Base-by-base conservation (phyloP, 2,888 invertebrate species). In the Apomyelois bistriatella region DNA sequence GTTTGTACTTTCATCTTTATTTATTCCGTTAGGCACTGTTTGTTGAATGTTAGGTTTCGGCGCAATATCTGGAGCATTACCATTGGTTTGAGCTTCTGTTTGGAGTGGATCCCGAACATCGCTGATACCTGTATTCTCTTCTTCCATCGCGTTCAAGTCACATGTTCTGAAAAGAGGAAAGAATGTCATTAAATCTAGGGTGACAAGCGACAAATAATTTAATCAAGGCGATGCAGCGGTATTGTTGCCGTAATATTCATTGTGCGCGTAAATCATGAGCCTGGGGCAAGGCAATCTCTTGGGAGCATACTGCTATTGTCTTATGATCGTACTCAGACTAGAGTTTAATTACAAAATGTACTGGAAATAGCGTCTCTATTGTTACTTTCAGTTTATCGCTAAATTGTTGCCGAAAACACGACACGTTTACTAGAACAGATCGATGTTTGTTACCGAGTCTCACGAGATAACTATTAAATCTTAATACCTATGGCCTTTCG, bases 111-210 rank as follows among this genome's bases (percentile, higher is more conserved):
- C 63, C 41, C 58, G 58, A 53, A 68, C 68, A 61, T 74, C 82
- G 53, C 60, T 68, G 61, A 66, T 65, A 60, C 67, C 68, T 53
- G 62, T 65, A 57, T 68, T 68, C 65, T 79, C 79, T 70, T 84
- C 86, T 72, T 85, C 85, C 89, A 90, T 90, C 60, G 68, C 71
- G 65, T 56, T 63, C 57, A 70, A 72, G 70, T 87, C 72, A 88
- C 89, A 90, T 90, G 79, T 80, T 89, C 89, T 90, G 88, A 58
- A 88, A 88, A 79, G 82, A 87, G 64, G 62, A 55, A 74, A 73
- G 68, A 16, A 22, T 55, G 41, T 54, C 54, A 53, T 47, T 46
- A 32, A 16, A 46, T 32, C 5, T 16, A 16, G 46, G 32, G 52
- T 55, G 57, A 57, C 58, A 50, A 59, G 60, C 60, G 55, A 68